Percentiles rank a stretch among this genome's conserved stretches.
Conservation (phyloP, 2,797 vertebrate genomes). For the Girardinus metallicus region DNA sequence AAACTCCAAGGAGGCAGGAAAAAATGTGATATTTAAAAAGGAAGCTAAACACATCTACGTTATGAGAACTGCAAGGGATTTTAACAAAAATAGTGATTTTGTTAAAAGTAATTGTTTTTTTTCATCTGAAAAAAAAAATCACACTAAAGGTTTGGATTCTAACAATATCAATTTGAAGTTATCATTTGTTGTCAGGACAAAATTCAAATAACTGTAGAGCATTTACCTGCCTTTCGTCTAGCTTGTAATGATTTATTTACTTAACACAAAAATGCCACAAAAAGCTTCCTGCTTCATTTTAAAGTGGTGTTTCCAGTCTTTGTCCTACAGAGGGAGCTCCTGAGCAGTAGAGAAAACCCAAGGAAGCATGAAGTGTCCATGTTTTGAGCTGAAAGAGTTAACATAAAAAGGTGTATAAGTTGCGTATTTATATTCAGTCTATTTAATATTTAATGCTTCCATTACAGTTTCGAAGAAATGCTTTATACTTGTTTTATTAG, state of each 20-base stretch:
- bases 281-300: not conserved
- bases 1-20: not conserved
- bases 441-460: not conserved
- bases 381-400: not conserved
- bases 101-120: not conserved
- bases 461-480: not conserved
- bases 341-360: not conserved
- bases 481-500: not conserved
- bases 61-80: not conserved
- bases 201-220: not conserved
- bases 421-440: not conserved
- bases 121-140: not conserved
- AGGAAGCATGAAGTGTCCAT: not conserved
- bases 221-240: not conserved
- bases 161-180: not conserved
- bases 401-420: not conserved
- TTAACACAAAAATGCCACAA: not conserved
- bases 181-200: not conserved
- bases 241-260: not conserved
- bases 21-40: not conserved
- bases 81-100: not conserved
- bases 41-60: not conserved
- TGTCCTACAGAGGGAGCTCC: slow-evolving; percentile 49
- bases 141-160: not conserved
- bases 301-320: not conserved